These are phyloP conservation scores for Theonella swinhoei DNA, from an alignment of 37 sponge, comb jelly and placozoan genomes.

Conservation along the genomic window DNA sequence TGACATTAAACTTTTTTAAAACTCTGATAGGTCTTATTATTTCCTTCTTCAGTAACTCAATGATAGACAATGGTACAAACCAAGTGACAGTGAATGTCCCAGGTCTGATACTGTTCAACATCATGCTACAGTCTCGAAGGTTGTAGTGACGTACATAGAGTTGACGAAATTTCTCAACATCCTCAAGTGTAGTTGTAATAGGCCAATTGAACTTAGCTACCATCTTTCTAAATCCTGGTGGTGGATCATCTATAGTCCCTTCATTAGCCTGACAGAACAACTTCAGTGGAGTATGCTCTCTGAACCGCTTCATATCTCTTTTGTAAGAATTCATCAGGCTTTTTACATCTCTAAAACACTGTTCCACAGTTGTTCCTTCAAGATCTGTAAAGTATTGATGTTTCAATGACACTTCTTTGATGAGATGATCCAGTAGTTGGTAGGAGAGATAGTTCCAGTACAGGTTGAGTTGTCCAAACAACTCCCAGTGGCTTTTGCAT, in stretches of 20 bases:
- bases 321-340: not conserved
- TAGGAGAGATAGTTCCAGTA: too few species aligned
- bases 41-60: not conserved
- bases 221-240: not conserved
- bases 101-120: not conserved
- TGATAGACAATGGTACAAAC: not conserved
- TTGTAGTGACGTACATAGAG: not conserved
- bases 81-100: not conserved
- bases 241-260: not conserved
- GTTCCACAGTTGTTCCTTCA: too few species aligned
- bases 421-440: too few species aligned
- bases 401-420: too few species aligned
- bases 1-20: not conserved
- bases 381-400: too few species aligned
- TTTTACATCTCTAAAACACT: too few species aligned
- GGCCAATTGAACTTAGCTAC: not conserved
- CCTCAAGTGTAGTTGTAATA: not conserved
- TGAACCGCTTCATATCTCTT: not conserved
- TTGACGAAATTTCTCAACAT: not conserved
- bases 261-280: not conserved
- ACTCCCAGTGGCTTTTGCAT: too few species aligned
- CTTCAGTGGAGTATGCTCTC: not conserved
- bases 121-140: not conserved
- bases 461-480: too few species aligned
- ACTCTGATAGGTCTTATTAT: not conserved